phyloP scores from a whole-genome alignment of 2,888 invertebrate species.

The Drosophila neonasuta region DNA sequence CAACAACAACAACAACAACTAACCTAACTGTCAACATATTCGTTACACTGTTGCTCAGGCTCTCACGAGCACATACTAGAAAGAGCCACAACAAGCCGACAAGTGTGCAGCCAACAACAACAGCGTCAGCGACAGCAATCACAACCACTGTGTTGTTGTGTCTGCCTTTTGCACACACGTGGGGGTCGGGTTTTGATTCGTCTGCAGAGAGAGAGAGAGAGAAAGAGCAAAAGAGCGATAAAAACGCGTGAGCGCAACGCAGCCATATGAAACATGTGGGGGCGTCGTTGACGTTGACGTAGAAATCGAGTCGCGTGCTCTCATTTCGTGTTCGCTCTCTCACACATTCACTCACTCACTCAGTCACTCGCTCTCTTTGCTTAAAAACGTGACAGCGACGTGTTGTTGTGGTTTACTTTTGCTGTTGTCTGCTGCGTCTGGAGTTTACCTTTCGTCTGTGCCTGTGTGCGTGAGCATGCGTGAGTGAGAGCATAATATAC shows the following conservation, averaged over 20 bases:
- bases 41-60: constrained; percentile 52
- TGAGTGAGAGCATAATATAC: constrained; percentile 41
- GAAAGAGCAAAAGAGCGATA: constrained; percentile 8
- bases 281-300: constrained; percentile 53
- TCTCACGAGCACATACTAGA: constrained; percentile 47
- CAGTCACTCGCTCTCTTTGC: constrained; percentile 29
- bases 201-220: background rate
- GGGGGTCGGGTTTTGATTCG: constrained; percentile 52
- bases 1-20: constrained; percentile 14
- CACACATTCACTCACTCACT: constrained; percentile 11
- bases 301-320: constrained; percentile 42
- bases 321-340: constrained; percentile 34
- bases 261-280: constrained; percentile 46
- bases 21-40: constrained; percentile 61
- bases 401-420: constrained; percentile 63
- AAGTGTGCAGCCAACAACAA: constrained; percentile 61
- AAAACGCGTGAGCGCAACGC: constrained; percentile 45
- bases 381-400: constrained; percentile 72
- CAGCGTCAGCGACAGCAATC: constrained; percentile 32
- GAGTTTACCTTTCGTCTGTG: constrained; percentile 50
- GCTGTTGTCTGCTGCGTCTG: constrained; percentile 36
- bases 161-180: constrained; percentile 60
- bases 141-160: constrained; percentile 52
- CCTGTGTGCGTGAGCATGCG: constrained; percentile 40
- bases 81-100: constrained; percentile 61